Percentiles rank a stretch among this genome's conserved stretches.
Conservation (phyloP, 1,140 invertebrate species). For the Hetaerina americana region DNA sequence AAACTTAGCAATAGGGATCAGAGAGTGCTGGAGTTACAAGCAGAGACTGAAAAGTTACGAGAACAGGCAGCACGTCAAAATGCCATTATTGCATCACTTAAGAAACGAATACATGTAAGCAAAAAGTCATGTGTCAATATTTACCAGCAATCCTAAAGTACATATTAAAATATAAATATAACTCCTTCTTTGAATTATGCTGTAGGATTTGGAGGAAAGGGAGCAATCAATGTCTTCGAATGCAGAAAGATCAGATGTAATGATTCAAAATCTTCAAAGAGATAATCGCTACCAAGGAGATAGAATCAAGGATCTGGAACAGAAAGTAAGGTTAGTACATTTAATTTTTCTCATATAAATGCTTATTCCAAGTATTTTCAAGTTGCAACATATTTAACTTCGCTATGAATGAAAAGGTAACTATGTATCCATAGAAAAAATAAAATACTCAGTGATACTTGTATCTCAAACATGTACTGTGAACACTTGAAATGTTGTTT, state of each 20-base stretch:
- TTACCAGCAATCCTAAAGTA: constrained; percentile 1
- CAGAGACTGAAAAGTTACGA: constrained; percentile 54
- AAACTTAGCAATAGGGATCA: constrained; percentile 49
- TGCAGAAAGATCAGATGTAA: constrained; percentile 50
- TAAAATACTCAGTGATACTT: no score
- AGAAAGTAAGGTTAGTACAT: constrained; percentile 35
- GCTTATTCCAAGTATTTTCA: no score
- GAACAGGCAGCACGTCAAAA: constrained; percentile 68
- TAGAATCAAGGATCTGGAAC: constrained; percentile 56
- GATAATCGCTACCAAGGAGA: constrained; percentile 61
- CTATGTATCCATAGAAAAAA: no score
- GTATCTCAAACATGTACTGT: no score
- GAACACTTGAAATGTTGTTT: no score
- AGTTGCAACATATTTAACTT: no score
- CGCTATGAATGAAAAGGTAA: no score
- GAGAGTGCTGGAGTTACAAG: constrained; percentile 48
- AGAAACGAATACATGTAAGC: constrained; percentile 53
- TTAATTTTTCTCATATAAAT: background rate
- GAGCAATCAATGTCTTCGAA: constrained; percentile 48
- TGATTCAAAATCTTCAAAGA: constrained; percentile 53
- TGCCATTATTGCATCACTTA: constrained; percentile 59
- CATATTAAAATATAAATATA: background rate
- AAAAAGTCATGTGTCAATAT: background rate
- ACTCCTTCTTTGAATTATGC: background rate
- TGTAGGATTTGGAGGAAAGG: constrained; percentile 53